Conservation (phyloP, 1,140 invertebrate species). For the Lepidurus arcticus region DNA sequence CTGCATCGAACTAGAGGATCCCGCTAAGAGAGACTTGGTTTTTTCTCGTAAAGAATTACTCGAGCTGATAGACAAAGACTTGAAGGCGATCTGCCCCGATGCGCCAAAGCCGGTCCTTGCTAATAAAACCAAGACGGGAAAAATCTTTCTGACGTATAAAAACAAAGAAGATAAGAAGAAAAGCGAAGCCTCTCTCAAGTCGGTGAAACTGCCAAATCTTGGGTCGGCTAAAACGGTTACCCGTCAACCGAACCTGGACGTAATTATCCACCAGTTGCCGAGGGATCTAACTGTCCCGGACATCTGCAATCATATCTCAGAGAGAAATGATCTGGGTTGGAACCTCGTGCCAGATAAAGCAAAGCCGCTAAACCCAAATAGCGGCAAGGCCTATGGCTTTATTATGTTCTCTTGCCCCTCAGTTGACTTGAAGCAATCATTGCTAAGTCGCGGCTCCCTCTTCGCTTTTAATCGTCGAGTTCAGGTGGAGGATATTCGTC, state of each 20-base stretch:
- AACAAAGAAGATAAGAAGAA: not conserved
- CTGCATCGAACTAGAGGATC: not conserved
- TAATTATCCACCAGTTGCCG: conserved; percentile 22
- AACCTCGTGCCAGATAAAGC: not conserved
- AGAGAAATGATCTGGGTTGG: not conserved
- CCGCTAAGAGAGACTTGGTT: not conserved
- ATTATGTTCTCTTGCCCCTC: not conserved
- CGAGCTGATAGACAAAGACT: not conserved
- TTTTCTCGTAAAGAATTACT: not conserved
- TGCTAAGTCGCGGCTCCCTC: not conserved
- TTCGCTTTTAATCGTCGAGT: conserved; percentile 16
- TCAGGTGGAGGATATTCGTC: not conserved
- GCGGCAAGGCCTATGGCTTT: not conserved
- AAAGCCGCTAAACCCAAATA: not conserved
- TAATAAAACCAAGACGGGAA: conserved; percentile 19
- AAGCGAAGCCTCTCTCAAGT: conserved; percentile 6
- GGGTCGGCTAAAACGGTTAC: not conserved
- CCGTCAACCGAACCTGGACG: not conserved
- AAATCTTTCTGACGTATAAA: not conserved
- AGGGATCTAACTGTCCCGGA: not conserved
- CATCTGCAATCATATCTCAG: not conserved
- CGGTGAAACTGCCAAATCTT: not conserved
- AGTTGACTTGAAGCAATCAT: not conserved
- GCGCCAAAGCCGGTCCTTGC: not conserved
- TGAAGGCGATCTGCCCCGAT: not conserved